Base-by-base conservation (phyloP, 1,140 invertebrate genomes). In the Drosophila grimshawi region DNA sequence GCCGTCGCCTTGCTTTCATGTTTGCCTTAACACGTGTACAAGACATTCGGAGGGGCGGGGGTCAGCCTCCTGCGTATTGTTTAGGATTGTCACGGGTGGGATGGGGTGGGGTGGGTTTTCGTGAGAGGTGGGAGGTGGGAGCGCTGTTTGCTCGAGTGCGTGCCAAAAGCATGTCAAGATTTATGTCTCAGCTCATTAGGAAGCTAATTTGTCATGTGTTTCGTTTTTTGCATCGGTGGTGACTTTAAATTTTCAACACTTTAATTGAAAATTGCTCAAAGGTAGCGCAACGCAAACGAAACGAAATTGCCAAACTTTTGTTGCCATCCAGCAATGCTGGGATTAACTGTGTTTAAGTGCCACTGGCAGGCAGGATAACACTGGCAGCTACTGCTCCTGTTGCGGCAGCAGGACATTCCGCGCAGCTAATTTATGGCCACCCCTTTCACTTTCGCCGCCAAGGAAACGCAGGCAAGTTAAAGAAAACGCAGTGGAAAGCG, bases 151-250 rank as follows among this genome's bases (percentile, higher is more conserved):
- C 43, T 70, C 46, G 72, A 70, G 66, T 70, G 68, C 52, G 74
- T 63, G 78, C 52, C 71, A 55, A 67, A 81, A 81, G 68, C 71
- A 66, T 74, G 86, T 86, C 68, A 71, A 81, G 81, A 89, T 89
- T 89, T 90, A 89, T 89, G 85, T 89, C 85, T 79, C 76, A 83
- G 65, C 85, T 90, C 86, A 89, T 89, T 89, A 89, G 78, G 51
- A 76, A 86, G 85, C 86, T 89, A 89, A 89, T 90, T 89, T 89
- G 81, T 89, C 86, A 89, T 85, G 81, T 74, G 81, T 74, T 81
- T 57, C 11, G 62, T 35, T 7, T 5, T 4, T 10, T 48, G 37
- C 46, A 27, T 19, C 32, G 29, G 30, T 70, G 66, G 49, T 29
- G 67, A 65, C 83, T 86, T 86, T 82, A 86, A 86, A 86, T 60